A percentile compares a stretch with the other conserved stretches of the same genome.
These are phyloP conservation scores for Acrossocheilus fasciatus DNA, from an alignment of 2,797 vertebrate genomes.

Conservation along the genomic window DNA sequence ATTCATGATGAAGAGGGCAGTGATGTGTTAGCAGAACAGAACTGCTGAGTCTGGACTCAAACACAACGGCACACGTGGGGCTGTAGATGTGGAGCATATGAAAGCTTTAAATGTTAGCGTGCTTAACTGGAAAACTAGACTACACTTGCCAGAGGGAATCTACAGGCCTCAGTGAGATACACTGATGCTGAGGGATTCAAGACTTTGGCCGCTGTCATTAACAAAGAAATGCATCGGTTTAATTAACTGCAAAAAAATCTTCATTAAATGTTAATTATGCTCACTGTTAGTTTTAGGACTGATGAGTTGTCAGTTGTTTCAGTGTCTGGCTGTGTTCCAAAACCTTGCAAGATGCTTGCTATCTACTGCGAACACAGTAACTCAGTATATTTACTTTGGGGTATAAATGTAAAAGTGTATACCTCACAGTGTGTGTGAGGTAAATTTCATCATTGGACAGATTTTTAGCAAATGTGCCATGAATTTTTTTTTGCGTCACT, in stretches of 20 bases:
- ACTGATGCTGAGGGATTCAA: conserved; percentile 3
- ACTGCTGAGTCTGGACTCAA: conserved; percentile 60
- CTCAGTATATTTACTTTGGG: neutral
- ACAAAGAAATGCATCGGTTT: neutral
- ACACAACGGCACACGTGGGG: conserved; percentile 48
- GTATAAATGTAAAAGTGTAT: neutral
- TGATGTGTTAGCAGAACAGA: conserved; percentile 57
- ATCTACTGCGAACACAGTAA: neutral
- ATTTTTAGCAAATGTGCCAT: neutral
- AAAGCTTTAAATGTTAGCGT: conserved; percentile 40
- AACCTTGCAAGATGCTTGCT: neutral
- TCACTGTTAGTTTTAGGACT: conserved; percentile 26
- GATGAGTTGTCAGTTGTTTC: conserved; percentile 7
- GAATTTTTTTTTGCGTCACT: neutral
- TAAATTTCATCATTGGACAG: neutral
- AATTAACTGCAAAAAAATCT: conserved; percentile 29
- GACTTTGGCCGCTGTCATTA: neutral
- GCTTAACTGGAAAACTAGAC: conserved; percentile 40
- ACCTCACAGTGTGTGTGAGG: neutral
- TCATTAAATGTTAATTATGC: conserved; percentile 40
- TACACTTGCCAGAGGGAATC: conserved; percentile 22
- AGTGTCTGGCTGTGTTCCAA: neutral
- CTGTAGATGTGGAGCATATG: conserved; percentile 53
- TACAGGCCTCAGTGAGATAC: conserved; percentile 3
- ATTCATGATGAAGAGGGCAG: conserved; percentile 56